Evolutionary conservation across 2,797 vertebrate genomes (phyloP).

Genomic region (Thripadectes ignobilis): DNA sequence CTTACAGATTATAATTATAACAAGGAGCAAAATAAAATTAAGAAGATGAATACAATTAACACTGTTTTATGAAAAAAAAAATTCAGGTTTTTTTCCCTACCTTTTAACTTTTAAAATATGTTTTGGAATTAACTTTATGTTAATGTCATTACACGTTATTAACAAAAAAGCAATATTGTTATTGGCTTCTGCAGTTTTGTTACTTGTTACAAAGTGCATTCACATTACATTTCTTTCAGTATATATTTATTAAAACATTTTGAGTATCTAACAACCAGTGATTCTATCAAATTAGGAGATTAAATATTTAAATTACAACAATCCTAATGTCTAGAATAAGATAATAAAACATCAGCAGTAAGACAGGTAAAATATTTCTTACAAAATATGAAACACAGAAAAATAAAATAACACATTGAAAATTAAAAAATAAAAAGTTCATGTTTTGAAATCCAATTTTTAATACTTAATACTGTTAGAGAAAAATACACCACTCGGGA

Average conservation of each 20-base stretch:
- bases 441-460: not conserved
- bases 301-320: not conserved
- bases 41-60: not conserved
- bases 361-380: not conserved
- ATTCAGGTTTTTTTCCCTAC: not conserved
- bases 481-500: not conserved
- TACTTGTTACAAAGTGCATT: not conserved
- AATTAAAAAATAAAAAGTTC: not conserved
- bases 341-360: not conserved
- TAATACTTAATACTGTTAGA: not conserved
- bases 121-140: not conserved
- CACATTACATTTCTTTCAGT: not conserved
- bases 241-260: not conserved
- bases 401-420: not conserved
- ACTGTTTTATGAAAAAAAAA: not conserved
- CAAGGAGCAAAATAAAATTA: not conserved
- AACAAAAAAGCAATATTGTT: not conserved
- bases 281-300: not conserved
- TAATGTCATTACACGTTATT: not conserved
- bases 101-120: not conserved
- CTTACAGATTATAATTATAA: not conserved
- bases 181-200: not conserved
- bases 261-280: not conserved
- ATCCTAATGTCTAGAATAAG: not conserved
- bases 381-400: not conserved